Percentiles rank a stretch among this genome's conserved stretches.
Evolutionary conservation across 2,888 invertebrate genomes (phyloP).

Genomic region (Pandemis heparana): DNA sequence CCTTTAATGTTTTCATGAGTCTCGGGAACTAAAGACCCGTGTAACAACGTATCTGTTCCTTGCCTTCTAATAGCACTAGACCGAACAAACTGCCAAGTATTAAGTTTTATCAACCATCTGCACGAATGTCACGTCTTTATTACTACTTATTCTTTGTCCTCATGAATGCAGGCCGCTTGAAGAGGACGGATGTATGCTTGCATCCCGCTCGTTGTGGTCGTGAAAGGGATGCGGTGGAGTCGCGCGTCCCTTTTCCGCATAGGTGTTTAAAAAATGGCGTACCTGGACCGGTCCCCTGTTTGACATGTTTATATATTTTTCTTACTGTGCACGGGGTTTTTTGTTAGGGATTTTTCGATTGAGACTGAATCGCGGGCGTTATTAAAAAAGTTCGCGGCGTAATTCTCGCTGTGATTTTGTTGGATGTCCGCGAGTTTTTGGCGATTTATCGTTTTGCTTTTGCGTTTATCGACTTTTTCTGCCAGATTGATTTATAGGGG

Average conservation of each 20-base stretch:
- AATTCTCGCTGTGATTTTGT: constrained; percentile 74
- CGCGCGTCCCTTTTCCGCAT: constrained; percentile 74
- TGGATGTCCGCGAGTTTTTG: constrained; percentile 65
- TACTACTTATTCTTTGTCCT: constrained; percentile 84
- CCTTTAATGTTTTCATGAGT: constrained; percentile 82
- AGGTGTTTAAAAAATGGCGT: constrained; percentile 83
- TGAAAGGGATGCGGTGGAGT: constrained; percentile 61
- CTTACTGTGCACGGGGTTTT: constrained; percentile 72
- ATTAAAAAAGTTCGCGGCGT: constrained; percentile 82
- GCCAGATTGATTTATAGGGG: constrained; percentile 43
- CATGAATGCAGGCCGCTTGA: constrained; percentile 72
- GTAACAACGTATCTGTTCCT: constrained; percentile 80
- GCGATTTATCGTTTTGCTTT: constrained; percentile 58
- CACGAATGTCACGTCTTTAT: constrained; percentile 84
- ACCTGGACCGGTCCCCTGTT: constrained; percentile 78
- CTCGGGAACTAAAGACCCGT: constrained; percentile 78
- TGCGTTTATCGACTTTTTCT: constrained; percentile 49
- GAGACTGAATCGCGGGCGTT: constrained; percentile 79
- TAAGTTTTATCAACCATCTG: constrained; percentile 84
- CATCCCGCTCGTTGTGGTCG: constrained; percentile 62
- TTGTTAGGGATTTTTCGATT: constrained; percentile 81
- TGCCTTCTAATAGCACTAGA: constrained; percentile 79
- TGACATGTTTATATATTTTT: constrained; percentile 84
- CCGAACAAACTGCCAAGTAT: constrained; percentile 80
- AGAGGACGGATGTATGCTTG: constrained; percentile 54